Conservation (phyloP, 2,113 vertebrate species). For the Eurystomus gularis region DNA sequence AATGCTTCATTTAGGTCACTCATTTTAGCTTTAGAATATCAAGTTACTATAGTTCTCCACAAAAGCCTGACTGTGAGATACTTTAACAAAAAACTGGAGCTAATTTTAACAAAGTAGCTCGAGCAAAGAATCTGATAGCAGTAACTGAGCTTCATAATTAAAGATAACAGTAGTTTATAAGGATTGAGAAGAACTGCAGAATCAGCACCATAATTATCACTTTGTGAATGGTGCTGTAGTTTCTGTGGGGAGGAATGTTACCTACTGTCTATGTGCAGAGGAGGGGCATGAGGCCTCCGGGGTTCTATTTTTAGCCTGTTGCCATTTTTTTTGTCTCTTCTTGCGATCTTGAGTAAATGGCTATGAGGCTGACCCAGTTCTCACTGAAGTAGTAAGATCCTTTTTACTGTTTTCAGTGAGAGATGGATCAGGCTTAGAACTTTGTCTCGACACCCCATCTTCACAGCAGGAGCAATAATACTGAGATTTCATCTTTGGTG, state of each 20-base stretch:
- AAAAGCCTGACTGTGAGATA: background rate
- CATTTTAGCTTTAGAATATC: slow-evolving; percentile 19
- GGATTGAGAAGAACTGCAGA: background rate
- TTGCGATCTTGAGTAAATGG: background rate
- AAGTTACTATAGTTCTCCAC: slow-evolving; percentile 2
- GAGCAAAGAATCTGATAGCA: background rate
- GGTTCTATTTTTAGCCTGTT: background rate
- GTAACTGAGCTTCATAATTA: background rate
- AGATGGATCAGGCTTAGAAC: slow-evolving; percentile 3
- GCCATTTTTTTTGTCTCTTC: background rate
- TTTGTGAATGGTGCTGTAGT: background rate
- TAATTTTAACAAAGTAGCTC: slow-evolving; percentile 2
- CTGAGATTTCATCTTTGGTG: background rate
- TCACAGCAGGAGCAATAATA: background rate
- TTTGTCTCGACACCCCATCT: background rate
- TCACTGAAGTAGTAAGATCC: background rate
- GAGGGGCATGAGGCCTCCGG: rapidly evolving
- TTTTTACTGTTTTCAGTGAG: background rate
- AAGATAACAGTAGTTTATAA: background rate
- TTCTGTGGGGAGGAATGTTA: background rate
- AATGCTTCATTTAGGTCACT: slow-evolving; percentile 26
- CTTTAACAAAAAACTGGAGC: background rate
- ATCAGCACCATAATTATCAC: background rate
- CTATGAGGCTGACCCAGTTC: background rate
- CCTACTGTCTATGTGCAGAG: rapidly evolving